Percentiles rank a stretch among this genome's conserved stretches.
Conservation (phyloP, 2,888 invertebrate genomes). For the Mactromeris polynyma region DNA sequence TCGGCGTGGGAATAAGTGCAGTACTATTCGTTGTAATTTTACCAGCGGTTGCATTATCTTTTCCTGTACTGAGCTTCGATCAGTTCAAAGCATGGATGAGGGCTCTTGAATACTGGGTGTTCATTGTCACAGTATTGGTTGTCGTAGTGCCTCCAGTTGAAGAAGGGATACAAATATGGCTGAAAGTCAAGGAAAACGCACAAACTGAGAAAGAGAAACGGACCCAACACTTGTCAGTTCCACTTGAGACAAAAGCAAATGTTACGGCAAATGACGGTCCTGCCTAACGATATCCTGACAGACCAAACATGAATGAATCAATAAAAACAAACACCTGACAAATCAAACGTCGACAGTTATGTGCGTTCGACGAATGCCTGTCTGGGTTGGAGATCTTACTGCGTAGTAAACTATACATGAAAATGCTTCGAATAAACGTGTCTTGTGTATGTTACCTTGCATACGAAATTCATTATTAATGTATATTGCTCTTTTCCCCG, state of each 20-base stretch:
- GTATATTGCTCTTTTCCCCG: no score
- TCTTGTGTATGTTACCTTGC: no score
- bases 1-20: slow-evolving; percentile 60
- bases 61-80: slow-evolving; percentile 56
- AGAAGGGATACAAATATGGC: slow-evolving; percentile 68
- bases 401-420: no score
- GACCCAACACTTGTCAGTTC: not conserved
- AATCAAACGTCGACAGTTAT: no score
- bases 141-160: slow-evolving; percentile 70
- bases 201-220: not conserved
- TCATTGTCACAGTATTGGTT: slow-evolving; percentile 62
- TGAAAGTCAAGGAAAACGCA: slow-evolving; percentile 57
- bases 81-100: slow-evolving; percentile 66
- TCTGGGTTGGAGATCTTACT: no score
- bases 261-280: not conserved
- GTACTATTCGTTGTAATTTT: slow-evolving; percentile 62
- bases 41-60: slow-evolving; percentile 60
- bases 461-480: no score
- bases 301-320: no score
- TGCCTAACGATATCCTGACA: no score
- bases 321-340: no score
- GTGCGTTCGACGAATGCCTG: no score
- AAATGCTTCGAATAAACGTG: no score
- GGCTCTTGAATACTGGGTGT: slow-evolving; percentile 64
- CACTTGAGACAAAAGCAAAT: not conserved